Evolutionary conservation across 1,140 invertebrate species (phyloP).

Genomic region (Drosophila punjabiensis): DNA sequence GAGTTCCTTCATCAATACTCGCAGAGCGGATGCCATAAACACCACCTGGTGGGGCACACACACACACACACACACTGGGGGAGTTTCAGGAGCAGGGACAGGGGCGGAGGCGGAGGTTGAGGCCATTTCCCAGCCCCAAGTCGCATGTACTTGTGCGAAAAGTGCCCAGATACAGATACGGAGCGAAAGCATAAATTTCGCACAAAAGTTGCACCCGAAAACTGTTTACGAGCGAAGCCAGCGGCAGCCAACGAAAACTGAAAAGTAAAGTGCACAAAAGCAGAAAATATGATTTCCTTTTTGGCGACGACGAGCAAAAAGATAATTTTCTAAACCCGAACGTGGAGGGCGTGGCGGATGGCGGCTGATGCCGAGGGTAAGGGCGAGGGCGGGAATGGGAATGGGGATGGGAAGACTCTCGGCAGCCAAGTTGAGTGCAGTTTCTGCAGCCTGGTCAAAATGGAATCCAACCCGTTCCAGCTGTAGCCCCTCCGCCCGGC

Average conservation of each 20-base stretch:
- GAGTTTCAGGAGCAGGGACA: not conserved
- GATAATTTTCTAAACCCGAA: constrained; percentile 84
- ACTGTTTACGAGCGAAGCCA: constrained; percentile 76
- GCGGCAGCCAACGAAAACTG: constrained; percentile 67
- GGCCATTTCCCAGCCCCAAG: constrained; percentile 49
- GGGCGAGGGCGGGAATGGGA: not conserved
- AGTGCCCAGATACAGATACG: constrained; percentile 72
- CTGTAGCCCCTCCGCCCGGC: constrained; percentile 4
- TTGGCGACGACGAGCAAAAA: constrained; percentile 84
- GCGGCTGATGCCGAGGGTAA: not conserved
- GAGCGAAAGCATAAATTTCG: constrained; percentile 80
- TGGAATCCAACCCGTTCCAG: constrained; percentile 50
- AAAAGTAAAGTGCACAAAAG: constrained; percentile 85
- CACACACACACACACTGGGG: constrained; percentile 24
- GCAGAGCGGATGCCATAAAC: constrained; percentile 84
- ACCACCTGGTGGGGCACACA: constrained; percentile 72
- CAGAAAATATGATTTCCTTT: constrained; percentile 85
- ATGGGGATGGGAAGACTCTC: constrained; percentile 38
- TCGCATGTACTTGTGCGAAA: constrained; percentile 70
- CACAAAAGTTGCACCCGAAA: constrained; percentile 83
- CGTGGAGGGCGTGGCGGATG: constrained; percentile 41
- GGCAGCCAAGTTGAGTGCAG: constrained; percentile 70
- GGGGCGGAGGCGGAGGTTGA: not conserved
- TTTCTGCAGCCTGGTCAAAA: constrained; percentile 80
- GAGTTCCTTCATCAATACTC: constrained; percentile 84